A percentile compares a stretch with the other conserved stretches of the same genome.
Evolutionary conservation across 2,113 vertebrate genomes (phyloP).

Genomic region (Myocastor coypus): DNA sequence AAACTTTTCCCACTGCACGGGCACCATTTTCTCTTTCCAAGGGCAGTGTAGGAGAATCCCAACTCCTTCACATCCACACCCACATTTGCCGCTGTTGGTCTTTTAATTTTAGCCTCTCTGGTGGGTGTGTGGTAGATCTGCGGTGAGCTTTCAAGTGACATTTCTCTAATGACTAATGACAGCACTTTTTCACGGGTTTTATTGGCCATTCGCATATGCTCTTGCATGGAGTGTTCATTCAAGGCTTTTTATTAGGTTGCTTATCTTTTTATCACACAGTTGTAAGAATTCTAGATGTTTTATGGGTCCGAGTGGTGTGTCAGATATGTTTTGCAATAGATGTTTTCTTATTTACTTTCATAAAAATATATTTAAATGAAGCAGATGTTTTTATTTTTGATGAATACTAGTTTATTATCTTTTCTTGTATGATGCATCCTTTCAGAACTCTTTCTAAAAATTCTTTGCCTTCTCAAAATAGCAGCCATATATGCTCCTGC

Average conservation of each 20-base stretch:
- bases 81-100: background rate
- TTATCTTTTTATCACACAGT: background rate
- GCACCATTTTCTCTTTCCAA: rapidly evolving
- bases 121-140: background rate
- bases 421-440: background rate
- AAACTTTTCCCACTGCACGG: background rate
- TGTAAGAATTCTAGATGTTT: background rate
- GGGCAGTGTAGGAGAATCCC: rapidly evolving
- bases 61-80: rapidly evolving
- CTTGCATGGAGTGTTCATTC: background rate
- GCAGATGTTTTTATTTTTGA: background rate
- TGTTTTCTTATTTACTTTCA: conserved; percentile 32
- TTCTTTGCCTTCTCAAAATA: background rate
- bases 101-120: background rate
- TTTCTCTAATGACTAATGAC: background rate
- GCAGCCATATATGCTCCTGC: background rate
- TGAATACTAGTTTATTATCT: background rate
- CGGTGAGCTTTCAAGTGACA: background rate
- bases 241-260: background rate
- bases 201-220: background rate
- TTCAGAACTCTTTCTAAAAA: background rate
- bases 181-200: background rate
- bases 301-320: background rate
- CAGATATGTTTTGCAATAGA: background rate
- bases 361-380: background rate